A percentile compares a stretch with the other conserved stretches of the same genome.
phyloP scores from a whole-genome alignment of 2,797 vertebrate genomes.

The Percopsis omiscomaycus region DNA sequence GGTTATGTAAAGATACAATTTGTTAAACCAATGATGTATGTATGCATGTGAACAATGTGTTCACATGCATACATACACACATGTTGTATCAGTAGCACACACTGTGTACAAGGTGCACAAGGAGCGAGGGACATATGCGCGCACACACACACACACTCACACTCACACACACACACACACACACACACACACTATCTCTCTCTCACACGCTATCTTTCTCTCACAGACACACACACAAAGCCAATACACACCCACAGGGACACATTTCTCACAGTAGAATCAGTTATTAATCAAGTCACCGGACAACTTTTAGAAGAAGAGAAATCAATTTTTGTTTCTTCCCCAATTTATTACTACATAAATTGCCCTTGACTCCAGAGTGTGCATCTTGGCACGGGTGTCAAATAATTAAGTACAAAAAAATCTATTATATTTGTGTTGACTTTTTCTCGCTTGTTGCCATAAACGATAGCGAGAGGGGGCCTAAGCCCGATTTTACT shows the following conservation, averaged over 20 bases:
- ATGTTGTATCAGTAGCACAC: no score
- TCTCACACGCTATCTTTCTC: slow-evolving; percentile 11
- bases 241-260: slow-evolving; percentile 57
- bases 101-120: no score
- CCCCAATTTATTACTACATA: slow-evolving; percentile 68
- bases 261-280: slow-evolving; percentile 67
- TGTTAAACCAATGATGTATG: not conserved
- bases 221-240: slow-evolving; percentile 12
- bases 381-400: slow-evolving; percentile 43
- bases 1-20: not conserved
- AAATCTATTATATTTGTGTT: slow-evolving; percentile 65
- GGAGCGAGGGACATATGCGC: not conserved
- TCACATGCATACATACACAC: not conserved
- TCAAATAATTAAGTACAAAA: slow-evolving; percentile 65
- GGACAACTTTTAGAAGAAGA: slow-evolving; percentile 69
- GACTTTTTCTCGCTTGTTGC: slow-evolving; percentile 52
- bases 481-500: slow-evolving; percentile 10
- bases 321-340: slow-evolving; percentile 77
- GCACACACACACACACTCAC: slow-evolving; percentile 2
- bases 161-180: slow-evolving; percentile 10
- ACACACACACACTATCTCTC: slow-evolving; percentile 11
- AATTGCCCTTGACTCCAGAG: slow-evolving; percentile 67
- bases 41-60: no score
- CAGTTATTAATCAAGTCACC: slow-evolving; percentile 78
- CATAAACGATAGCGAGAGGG: slow-evolving; percentile 38